Conservation (phyloP, 92 coral and sea anemone genomes). For the Epizoanthus illoricatus region DNA sequence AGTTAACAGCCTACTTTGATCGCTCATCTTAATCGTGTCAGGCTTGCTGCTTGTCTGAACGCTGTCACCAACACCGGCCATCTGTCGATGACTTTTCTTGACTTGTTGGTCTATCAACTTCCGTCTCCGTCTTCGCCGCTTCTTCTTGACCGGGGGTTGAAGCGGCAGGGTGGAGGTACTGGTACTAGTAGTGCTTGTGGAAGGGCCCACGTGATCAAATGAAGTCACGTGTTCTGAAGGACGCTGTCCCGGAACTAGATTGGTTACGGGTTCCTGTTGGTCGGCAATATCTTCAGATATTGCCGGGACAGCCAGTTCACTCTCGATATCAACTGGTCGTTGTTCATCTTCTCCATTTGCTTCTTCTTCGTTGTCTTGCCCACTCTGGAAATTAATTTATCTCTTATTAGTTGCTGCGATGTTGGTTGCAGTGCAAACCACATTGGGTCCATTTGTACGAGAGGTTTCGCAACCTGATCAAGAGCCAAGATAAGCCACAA, state of each 20-base stretch:
- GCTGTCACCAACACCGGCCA: background rate
- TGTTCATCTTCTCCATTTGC: background rate
- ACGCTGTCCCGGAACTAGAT: background rate
- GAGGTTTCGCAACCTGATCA: too few species aligned
- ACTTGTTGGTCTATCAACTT: conserved; percentile 51
- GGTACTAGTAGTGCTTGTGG: conserved; percentile 19
- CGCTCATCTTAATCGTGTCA: background rate
- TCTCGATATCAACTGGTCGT: background rate
- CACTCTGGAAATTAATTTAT: background rate
- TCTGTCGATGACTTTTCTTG: conserved; percentile 16
- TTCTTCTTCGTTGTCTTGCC: conserved; percentile 1
- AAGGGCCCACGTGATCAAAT: conserved; percentile 12
- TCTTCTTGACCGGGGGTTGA: conserved; percentile 47
- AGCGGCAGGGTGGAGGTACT: conserved; percentile 32
- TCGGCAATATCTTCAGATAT: conserved; percentile 2
- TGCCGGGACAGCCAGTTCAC: background rate
- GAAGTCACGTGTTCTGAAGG: background rate
- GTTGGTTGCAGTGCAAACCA: too few species aligned
- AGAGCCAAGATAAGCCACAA: too few species aligned
- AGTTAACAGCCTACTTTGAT: background rate
- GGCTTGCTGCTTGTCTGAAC: background rate
- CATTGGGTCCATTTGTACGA: too few species aligned
- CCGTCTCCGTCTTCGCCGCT: conserved; percentile 53
- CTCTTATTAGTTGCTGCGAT: background rate
- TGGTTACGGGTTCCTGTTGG: conserved; percentile 2